Percentiles rank a stretch among this genome's conserved stretches.
Evolutionary conservation across 2,888 invertebrate species (phyloP).

Genomic region (Leptopterna dolabrata): DNA sequence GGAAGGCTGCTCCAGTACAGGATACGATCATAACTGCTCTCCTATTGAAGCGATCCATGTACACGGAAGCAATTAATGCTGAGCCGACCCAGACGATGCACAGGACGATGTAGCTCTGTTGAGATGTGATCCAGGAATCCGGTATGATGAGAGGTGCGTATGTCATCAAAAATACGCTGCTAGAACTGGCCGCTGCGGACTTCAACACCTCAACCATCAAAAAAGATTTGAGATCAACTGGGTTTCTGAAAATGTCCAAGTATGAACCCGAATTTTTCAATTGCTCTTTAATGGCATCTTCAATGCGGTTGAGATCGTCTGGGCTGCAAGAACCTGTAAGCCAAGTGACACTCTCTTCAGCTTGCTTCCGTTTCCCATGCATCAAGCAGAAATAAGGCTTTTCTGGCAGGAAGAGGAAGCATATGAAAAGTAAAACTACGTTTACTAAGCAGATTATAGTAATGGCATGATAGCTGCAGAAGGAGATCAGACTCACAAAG

Average conservation of each 20-base stretch:
- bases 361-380: slow-evolving; percentile 66
- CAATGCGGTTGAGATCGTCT: slow-evolving; percentile 51
- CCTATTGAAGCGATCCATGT: slow-evolving; percentile 59
- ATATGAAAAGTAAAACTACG: not conserved
- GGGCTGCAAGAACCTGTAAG: slow-evolving; percentile 42
- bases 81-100: slow-evolving; percentile 54
- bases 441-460: slow-evolving; percentile 5
- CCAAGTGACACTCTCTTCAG: slow-evolving; percentile 51
- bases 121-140: slow-evolving; percentile 40
- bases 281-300: slow-evolving; percentile 56
- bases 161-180: slow-evolving; percentile 56
- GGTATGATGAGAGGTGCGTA: slow-evolving; percentile 60
- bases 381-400: slow-evolving; percentile 74
- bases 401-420: slow-evolving; percentile 73
- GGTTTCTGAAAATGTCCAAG: slow-evolving; percentile 57
- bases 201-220: slow-evolving; percentile 47
- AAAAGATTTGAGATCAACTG: slow-evolving; percentile 55
- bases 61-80: slow-evolving; percentile 33
- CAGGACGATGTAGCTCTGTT: slow-evolving; percentile 58
- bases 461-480: not conserved
- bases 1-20: slow-evolving; percentile 19
- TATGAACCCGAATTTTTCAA: slow-evolving; percentile 47
- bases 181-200: not conserved
- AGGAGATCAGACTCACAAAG: slow-evolving; percentile 57
- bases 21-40: slow-evolving; percentile 58